These are phyloP conservation scores for Pocillopora verrucosa DNA, from an alignment of 64 coral and sea anemone genomes.

Conservation along the genomic window DNA sequence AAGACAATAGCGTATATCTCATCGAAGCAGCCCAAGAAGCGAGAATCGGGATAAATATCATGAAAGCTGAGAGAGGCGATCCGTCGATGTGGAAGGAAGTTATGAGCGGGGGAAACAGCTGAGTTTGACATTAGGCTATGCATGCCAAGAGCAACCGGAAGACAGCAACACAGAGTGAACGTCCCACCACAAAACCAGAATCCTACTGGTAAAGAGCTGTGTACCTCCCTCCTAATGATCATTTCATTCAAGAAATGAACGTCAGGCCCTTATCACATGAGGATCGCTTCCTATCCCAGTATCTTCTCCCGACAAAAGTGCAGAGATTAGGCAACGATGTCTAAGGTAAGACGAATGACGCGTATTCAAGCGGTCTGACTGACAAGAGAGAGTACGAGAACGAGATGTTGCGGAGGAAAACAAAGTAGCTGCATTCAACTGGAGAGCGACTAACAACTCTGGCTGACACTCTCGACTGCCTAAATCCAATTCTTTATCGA, in stretches of 20 bases:
- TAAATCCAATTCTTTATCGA: slow-evolving; percentile 42
- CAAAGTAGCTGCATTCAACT: too few relatives aligned
- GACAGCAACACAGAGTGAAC: slow-evolving; percentile 33
- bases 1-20: too few relatives aligned
- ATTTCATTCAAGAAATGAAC: slow-evolving; percentile 45
- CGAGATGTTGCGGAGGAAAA: too few relatives aligned
- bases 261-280: slow-evolving; percentile 26
- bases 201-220: too few relatives aligned
- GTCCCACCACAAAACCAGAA: slow-evolving; percentile 13
- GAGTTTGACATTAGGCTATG: slow-evolving; percentile 35
- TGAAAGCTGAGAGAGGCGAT: slow-evolving; percentile 14
- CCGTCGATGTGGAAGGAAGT: slow-evolving; percentile 6
- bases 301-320: slow-evolving; percentile 13
- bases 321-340: not conserved
- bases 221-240: slow-evolving; percentile 23
- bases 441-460: too few relatives aligned
- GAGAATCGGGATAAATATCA: too few relatives aligned
- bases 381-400: too few relatives aligned
- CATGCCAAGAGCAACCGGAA: slow-evolving; percentile 7
- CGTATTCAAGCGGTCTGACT: too few relatives aligned
- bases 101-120: slow-evolving; percentile 27
- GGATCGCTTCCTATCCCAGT: slow-evolving; percentile 35
- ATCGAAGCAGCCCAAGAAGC: too few relatives aligned
- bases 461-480: slow-evolving; percentile 34
- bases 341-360: too few relatives aligned